Evolutionary conservation across 2,888 invertebrate genomes (phyloP).

Genomic region (Amphipyra berbera): DNA sequence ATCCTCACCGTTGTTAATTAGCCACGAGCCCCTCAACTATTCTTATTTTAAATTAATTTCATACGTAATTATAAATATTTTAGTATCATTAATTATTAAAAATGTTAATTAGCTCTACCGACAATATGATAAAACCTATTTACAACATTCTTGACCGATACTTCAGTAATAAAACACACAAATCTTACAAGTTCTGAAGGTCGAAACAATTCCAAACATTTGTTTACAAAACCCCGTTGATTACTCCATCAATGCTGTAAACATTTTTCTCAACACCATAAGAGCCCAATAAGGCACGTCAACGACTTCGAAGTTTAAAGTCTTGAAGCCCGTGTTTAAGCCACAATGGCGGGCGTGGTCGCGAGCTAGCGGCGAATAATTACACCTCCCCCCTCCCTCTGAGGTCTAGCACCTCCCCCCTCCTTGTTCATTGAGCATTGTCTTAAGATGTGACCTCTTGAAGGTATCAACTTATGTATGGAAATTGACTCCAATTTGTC

Average conservation of each 20-base stretch:
- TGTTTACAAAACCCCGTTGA: constrained; percentile 32
- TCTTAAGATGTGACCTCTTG: constrained; percentile 84
- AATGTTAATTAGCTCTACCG: no score
- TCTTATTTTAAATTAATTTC: no score
- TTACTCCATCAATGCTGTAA: constrained; percentile 21
- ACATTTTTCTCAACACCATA: constrained; percentile 44
- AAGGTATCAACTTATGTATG: constrained; percentile 58
- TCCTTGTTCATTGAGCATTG: constrained; percentile 84
- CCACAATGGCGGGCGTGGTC: constrained; percentile 87
- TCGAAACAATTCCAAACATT: constrained; percentile 12
- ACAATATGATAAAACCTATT: no score
- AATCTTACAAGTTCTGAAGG: neutral
- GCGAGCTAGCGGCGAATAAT: constrained; percentile 84
- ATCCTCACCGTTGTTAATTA: no score
- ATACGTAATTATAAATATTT: no score
- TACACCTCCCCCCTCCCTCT: constrained; percentile 69
- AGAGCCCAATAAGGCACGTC: constrained; percentile 59
- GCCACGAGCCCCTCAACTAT: no score
- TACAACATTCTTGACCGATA: no score
- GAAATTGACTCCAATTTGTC: constrained; percentile 53
- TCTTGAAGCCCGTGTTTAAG: constrained; percentile 79
- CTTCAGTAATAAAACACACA: no score
- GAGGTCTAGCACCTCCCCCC: constrained; percentile 63
- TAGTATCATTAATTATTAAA: no score
- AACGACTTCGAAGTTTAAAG: constrained; percentile 60